Conservation (phyloP, 2,113 vertebrate genomes). For the Gasterosteus nipponicus region DNA sequence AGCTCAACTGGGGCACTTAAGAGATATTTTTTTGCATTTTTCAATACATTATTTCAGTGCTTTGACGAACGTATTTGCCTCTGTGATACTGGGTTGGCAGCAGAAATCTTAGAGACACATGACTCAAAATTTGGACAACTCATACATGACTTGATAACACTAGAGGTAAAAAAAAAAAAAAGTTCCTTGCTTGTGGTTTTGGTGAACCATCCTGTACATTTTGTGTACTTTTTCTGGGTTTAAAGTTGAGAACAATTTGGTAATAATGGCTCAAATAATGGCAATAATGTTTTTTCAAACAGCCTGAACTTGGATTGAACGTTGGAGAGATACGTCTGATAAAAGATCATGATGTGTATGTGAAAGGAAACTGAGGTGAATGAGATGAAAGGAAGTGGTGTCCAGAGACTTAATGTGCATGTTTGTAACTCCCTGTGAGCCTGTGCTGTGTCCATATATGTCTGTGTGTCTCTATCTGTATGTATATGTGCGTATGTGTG, state of each 20-base stretch:
- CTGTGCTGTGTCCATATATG: background rate
- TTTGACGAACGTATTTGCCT: background rate
- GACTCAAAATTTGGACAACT: conserved; percentile 2
- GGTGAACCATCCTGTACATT: background rate
- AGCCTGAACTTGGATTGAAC: background rate
- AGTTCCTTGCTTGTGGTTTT: background rate
- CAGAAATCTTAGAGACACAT: background rate
- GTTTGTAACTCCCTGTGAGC: background rate
- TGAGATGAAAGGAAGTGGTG: background rate
- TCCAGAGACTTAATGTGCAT: background rate
- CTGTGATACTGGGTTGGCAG: background rate
- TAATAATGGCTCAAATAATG: too few relatives aligned
- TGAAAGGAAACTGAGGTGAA: background rate
- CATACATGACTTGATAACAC: background rate
- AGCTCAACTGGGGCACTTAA: background rate
- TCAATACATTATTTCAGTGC: background rate
- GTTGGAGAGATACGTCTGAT: background rate
- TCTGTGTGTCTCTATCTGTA: background rate
- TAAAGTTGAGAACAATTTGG: background rate
- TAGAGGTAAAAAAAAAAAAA: background rate
- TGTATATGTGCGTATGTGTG: background rate
- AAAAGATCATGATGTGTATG: background rate
- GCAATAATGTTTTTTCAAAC: too few relatives aligned
- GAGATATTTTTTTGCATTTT: conserved; percentile 3
- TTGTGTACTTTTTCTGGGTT: background rate